These are phyloP conservation scores for Cephus spinipes DNA, from an alignment of 2,888 invertebrate genomes.

Conservation along the genomic window DNA sequence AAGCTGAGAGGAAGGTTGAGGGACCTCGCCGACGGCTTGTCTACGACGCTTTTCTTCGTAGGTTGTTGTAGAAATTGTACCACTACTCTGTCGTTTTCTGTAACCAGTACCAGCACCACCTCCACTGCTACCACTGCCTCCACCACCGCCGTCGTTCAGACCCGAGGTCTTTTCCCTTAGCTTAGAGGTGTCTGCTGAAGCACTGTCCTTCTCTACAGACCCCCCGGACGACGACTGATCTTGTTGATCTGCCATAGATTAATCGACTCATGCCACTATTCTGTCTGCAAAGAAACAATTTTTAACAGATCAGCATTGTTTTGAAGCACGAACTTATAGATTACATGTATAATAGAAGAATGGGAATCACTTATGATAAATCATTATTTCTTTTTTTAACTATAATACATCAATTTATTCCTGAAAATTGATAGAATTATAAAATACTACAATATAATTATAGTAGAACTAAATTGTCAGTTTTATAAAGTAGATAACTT, in stretches of 20 bases:
- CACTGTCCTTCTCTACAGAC: conserved; percentile 67
- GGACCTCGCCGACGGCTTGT: conserved; percentile 48
- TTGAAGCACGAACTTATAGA: neutral
- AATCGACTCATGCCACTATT: conserved; percentile 68
- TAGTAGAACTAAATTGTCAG: neutral
- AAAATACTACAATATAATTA: neutral
- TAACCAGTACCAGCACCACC: conserved; percentile 40
- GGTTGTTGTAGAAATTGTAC: conserved; percentile 48
- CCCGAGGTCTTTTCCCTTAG: conserved; percentile 58
- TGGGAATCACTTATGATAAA: neutral
- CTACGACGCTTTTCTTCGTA: conserved; percentile 61
- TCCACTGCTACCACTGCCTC: conserved; percentile 38
- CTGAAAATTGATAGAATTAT: neutral
- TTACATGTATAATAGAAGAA: neutral
- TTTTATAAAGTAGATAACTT: neutral
- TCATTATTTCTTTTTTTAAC: neutral
- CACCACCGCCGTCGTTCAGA: conserved; percentile 35
- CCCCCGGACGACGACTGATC: conserved; percentile 67
- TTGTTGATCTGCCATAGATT: conserved; percentile 68
- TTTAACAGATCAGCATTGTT: neutral
- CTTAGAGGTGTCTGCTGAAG: conserved; percentile 66
- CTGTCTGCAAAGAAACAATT: conserved; percentile 52
- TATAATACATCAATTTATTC: neutral
- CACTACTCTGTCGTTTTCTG: conserved; percentile 62
- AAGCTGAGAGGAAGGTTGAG: conserved; percentile 45